phyloP scores from a whole-genome alignment of 2,888 invertebrate genomes.

The Ornithoptera priamus region DNA sequence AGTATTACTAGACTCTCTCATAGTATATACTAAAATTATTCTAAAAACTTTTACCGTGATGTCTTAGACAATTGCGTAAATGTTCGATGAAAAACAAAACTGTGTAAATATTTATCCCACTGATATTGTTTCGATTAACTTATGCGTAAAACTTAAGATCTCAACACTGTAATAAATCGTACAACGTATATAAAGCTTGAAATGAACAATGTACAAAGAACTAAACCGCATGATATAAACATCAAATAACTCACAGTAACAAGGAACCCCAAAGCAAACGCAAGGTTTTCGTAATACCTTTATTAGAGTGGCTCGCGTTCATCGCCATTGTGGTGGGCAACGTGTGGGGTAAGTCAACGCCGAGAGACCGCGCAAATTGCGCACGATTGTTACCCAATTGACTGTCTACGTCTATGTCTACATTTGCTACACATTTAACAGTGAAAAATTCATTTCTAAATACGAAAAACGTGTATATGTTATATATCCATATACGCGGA shows the following conservation, averaged over 20 bases:
- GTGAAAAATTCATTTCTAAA: not conserved
- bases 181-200: not conserved
- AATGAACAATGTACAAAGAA: not conserved
- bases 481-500: too few species aligned
- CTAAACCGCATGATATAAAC: constrained; percentile 22
- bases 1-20: too few species aligned
- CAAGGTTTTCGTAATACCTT: constrained; percentile 27
- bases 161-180: not conserved
- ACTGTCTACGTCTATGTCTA: constrained; percentile 18
- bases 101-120: not conserved
- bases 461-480: not conserved
- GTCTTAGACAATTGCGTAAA: too few species aligned
- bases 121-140: not conserved
- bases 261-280: constrained; percentile 17
- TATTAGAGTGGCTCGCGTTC: constrained; percentile 20
- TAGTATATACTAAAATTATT: too few species aligned
- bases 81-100: too few species aligned
- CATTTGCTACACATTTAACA: not conserved
- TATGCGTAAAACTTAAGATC: not conserved
- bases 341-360: constrained; percentile 28
- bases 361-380: constrained; percentile 20
- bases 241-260: constrained; percentile 15
- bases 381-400: constrained; percentile 27
- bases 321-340: constrained; percentile 16
- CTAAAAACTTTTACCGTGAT: too few species aligned